Conservation (phyloP, 2,888 invertebrate genomes). For the Epinotia bilunana region DNA sequence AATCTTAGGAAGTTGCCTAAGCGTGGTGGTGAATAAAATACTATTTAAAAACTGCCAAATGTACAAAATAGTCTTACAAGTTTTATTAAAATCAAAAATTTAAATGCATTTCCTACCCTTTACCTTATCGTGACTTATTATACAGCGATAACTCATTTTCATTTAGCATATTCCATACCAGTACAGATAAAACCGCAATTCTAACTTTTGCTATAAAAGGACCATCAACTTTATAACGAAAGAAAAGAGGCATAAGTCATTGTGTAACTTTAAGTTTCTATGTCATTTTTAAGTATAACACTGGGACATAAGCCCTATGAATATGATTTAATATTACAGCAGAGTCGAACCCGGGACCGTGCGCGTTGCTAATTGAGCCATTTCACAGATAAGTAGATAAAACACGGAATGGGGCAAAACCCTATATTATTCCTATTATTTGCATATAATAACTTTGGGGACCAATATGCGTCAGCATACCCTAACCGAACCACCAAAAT, state of each 20-base stretch:
- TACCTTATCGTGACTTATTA: slow-evolving; percentile 48
- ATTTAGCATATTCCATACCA: slow-evolving; percentile 77
- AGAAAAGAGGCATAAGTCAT: not conserved
- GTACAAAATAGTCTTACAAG: not conserved
- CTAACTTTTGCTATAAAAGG: slow-evolving; percentile 51
- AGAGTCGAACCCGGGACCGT: slow-evolving; percentile 51
- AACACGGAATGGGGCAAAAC: slow-evolving; percentile 75
- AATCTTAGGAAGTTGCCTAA: too few species aligned
- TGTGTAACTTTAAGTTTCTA: not conserved
- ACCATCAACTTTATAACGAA: not conserved
- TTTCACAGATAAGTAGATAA: slow-evolving; percentile 84
- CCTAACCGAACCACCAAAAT: slow-evolving; percentile 12
- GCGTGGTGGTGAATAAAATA: not conserved
- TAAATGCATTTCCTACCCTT: slow-evolving; percentile 24
- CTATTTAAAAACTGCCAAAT: not conserved
- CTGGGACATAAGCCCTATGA: slow-evolving; percentile 45
- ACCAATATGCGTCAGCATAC: slow-evolving; percentile 53
- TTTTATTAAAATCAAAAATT: not conserved
- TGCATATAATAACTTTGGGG: slow-evolving; percentile 82
- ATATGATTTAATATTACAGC: slow-evolving; percentile 36
- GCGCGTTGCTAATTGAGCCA: slow-evolving; percentile 80
- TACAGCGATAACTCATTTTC: slow-evolving; percentile 76
- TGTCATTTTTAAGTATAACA: not conserved
- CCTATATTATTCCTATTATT: slow-evolving; percentile 82
- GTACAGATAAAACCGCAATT: slow-evolving; percentile 65